Percentiles rank a stretch among this genome's conserved stretches.
Evolutionary conservation across 2,888 invertebrate species (phyloP).

Genomic region (Omphaloscelis lunosa): DNA sequence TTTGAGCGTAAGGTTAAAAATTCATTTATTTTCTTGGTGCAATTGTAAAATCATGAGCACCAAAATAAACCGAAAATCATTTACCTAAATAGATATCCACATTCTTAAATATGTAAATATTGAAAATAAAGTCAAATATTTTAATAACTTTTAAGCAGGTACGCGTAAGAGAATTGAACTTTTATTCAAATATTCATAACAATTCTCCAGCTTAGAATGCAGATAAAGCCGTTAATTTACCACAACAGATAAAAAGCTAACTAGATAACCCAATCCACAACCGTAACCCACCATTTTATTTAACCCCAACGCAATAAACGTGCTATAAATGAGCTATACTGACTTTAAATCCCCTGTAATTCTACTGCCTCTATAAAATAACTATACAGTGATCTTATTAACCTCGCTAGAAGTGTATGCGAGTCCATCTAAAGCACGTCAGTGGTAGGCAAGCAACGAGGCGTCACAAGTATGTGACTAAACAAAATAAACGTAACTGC

Average conservation of each 20-base stretch:
- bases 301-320: constrained; percentile 19
- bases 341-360: neutral
- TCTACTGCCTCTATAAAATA: constrained; percentile 29
- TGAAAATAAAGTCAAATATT: neutral
- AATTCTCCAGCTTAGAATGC: neutral
- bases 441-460: constrained; percentile 54
- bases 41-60: neutral
- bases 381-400: constrained; percentile 48
- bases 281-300: neutral
- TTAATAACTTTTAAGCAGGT: neutral
- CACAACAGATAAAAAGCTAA: neutral
- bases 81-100: neutral
- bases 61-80: neutral
- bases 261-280: neutral
- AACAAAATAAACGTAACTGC: constrained; percentile 63
- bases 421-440: constrained; percentile 38
- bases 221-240: neutral
- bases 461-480: constrained; percentile 63
- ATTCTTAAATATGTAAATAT: neutral
- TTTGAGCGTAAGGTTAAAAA: neutral
- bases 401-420: constrained; percentile 29
- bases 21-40: too few relatives aligned
- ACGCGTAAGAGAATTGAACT: neutral
- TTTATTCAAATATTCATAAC: neutral
- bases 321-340: constrained; percentile 1